A percentile compares a stretch with the other conserved stretches of the same genome.
Evolutionary conservation across 2,113 vertebrate species (phyloP).

Genomic region (Castor canadensis): DNA sequence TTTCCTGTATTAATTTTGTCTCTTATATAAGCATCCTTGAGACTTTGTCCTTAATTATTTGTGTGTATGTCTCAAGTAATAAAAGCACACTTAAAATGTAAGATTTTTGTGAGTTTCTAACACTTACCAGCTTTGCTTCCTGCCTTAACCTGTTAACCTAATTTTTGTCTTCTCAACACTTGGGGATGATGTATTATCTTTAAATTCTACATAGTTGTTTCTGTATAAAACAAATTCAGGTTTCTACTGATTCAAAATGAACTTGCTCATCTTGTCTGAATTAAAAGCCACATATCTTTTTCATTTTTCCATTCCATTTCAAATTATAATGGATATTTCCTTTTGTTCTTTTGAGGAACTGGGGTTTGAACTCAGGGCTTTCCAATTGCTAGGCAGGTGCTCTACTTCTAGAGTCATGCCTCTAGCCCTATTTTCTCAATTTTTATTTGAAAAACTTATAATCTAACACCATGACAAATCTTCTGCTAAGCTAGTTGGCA

Average conservation of each 20-base stretch:
- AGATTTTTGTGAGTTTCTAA: conserved; percentile 11
- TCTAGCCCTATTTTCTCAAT: conserved; percentile 26
- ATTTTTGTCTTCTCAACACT: conserved; percentile 48
- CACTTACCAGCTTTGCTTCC: conserved; percentile 29
- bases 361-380: too few relatives aligned
- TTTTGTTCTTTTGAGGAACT: too few relatives aligned
- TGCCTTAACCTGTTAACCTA: conserved; percentile 14
- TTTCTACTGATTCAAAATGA: neutral
- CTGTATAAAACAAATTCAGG: conserved; percentile 10
- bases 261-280: neutral
- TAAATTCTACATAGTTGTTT: neutral
- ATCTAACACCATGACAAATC: neutral
- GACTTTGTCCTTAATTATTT: conserved; percentile 41
- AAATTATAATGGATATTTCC: conserved; percentile 35
- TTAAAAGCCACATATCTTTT: conserved; percentile 32
- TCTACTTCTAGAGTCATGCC: too few relatives aligned
- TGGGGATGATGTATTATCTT: neutral
- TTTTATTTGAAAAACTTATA: conserved; percentile 20
- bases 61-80: conserved; percentile 12
- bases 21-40: conserved; percentile 41
- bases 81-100: conserved; percentile 44
- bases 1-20: conserved; percentile 39
- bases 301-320: conserved; percentile 14
- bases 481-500: neutral
- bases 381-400: too few relatives aligned